A percentile compares a stretch with the other conserved stretches of the same genome.
Conservation (phyloP, 2,888 invertebrate genomes). For the Omphaloscelis lunosa region DNA sequence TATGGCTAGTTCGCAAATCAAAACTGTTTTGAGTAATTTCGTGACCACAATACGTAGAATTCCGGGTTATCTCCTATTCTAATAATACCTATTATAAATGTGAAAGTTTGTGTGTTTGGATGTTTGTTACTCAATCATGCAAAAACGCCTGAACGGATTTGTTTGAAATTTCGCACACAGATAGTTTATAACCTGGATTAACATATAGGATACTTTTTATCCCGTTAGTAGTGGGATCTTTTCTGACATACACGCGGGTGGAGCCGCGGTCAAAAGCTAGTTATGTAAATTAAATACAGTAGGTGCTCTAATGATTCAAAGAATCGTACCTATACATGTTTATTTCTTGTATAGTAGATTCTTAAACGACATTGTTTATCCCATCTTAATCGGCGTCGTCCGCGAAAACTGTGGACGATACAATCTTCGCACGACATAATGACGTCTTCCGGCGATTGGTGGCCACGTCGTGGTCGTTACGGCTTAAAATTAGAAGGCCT, state of each 20-base stretch:
- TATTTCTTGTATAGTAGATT: not conserved
- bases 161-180: too few relatives aligned
- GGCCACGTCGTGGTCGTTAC: slow-evolving; percentile 33
- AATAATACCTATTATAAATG: too few relatives aligned
- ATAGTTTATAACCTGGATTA: too few relatives aligned
- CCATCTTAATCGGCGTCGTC: slow-evolving; percentile 17
- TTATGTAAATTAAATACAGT: not conserved
- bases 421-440: slow-evolving; percentile 44
- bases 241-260: too few relatives aligned
- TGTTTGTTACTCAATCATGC: too few relatives aligned
- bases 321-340: not conserved
- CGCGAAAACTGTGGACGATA: slow-evolving; percentile 23
- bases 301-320: not conserved
- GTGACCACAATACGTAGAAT: not conserved
- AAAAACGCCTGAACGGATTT: too few relatives aligned
- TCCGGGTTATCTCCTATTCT: too few relatives aligned
- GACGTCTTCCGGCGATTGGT: slow-evolving; percentile 50
- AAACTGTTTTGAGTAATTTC: not conserved
- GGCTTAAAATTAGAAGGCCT: slow-evolving; percentile 15
- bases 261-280: too few relatives aligned
- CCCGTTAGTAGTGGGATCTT: too few relatives aligned
- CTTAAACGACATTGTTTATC: slow-evolving; percentile 12
- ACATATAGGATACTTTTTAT: too few relatives aligned
- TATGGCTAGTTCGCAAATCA: not conserved
- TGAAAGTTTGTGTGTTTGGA: too few relatives aligned